phyloP scores from a whole-genome alignment of 2,888 invertebrate species.

The Matsumyia berberina region DNA sequence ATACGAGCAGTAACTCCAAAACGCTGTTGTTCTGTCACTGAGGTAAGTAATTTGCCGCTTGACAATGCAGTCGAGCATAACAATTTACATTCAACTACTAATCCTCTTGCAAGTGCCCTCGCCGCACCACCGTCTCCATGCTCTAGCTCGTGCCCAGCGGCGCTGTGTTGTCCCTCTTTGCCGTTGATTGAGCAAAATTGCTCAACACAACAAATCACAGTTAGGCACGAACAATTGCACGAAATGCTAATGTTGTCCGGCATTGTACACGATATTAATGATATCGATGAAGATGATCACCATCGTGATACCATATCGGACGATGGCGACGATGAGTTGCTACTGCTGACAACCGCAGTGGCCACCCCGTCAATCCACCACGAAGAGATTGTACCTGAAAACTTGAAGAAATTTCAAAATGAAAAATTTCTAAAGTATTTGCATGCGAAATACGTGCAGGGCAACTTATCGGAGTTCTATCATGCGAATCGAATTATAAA shows the following conservation, averaged over 20 bases:
- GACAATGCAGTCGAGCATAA: conserved; percentile 72
- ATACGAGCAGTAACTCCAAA: conserved; percentile 33
- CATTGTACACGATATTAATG: conserved; percentile 37
- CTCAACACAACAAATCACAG: conserved; percentile 62
- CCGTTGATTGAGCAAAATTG: conserved; percentile 72
- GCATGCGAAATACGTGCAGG: conserved; percentile 83
- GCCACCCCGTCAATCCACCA: conserved; percentile 80
- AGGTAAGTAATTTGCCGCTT: conserved; percentile 76
- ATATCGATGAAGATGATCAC: conserved; percentile 20
- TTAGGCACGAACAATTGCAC: conserved; percentile 66
- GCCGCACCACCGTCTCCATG: conserved; percentile 30
- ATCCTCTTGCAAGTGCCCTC: conserved; percentile 27
- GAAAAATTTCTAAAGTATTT: conserved; percentile 83
- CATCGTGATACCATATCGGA: not conserved
- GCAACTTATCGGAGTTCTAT: conserved; percentile 81
- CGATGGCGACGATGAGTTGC: conserved; percentile 41
- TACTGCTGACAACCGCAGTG: conserved; percentile 55
- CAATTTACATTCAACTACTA: conserved; percentile 64
- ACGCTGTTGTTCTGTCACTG: conserved; percentile 65
- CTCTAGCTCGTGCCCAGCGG: conserved; percentile 62
- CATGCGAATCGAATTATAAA: conserved; percentile 82
- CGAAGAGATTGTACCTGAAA: conserved; percentile 83
- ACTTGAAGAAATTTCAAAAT: conserved; percentile 80
- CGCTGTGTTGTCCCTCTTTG: conserved; percentile 44
- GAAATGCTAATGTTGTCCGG: conserved; percentile 68